phyloP scores from a whole-genome alignment of 2,797 vertebrate species.

The Amazona ochrocephala region DNA sequence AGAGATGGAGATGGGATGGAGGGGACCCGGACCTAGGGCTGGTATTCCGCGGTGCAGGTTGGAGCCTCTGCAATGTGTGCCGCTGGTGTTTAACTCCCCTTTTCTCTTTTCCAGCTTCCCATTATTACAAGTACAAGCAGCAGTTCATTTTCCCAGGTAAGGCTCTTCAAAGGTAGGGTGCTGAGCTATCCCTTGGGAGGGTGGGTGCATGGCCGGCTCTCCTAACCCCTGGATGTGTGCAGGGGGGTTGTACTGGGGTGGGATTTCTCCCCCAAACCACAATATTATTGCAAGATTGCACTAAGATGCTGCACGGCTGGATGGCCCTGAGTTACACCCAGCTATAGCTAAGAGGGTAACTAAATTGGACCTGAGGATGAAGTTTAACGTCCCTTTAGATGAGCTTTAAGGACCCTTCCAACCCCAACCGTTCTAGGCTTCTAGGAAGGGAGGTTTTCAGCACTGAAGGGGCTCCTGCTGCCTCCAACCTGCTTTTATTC shows the following conservation, averaged over 20 bases:
- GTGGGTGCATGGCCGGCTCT: fast-evolving
- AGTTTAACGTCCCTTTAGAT: neutral
- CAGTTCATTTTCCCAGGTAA: slow-evolving; percentile 99
- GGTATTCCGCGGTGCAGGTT: fast-evolving
- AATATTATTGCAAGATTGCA: fast-evolving
- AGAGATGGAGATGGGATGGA: neutral
- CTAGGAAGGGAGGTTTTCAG: neutral
- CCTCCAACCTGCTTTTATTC: neutral
- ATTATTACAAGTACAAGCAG: slow-evolving; percentile 99
- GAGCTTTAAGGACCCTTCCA: neutral
- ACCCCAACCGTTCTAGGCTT: neutral
- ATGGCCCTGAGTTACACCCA: neutral
- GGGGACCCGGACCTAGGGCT: fast-evolving
- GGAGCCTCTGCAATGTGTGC: neutral
- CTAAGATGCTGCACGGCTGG: neutral
- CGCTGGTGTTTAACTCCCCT: neutral
- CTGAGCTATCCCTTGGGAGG: neutral
- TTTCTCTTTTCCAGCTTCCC: slow-evolving; percentile 85
- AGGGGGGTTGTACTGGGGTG: neutral
- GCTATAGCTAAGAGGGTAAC: neutral
- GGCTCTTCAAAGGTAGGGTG: neutral
- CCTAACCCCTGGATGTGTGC: neutral
- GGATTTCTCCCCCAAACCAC: neutral
- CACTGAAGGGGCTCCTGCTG: neutral
- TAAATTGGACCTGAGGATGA: fast-evolving